Percentiles rank a stretch among this genome's conserved stretches.
phyloP scores from a whole-genome alignment of 2,113 vertebrate genomes.

The Coryphaenoides rupestris region DNA sequence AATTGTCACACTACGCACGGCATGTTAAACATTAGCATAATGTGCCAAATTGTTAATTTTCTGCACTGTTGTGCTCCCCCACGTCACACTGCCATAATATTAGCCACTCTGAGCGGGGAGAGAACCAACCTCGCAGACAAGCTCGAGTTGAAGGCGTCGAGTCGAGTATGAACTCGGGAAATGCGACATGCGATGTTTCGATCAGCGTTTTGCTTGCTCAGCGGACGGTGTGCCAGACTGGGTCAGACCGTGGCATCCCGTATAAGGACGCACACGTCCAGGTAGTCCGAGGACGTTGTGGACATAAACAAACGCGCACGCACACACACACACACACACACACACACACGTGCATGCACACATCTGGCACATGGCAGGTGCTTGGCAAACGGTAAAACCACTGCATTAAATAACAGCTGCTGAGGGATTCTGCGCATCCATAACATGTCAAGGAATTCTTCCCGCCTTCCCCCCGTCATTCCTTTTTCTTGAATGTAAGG shows the following conservation, averaged over 20 bases:
- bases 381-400: constrained; percentile 60
- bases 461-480: no score
- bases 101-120: background rate
- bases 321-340: constrained; percentile 8
- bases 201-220: background rate
- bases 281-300: no score
- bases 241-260: no score
- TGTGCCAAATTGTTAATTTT: background rate
- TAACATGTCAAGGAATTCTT: constrained; percentile 40
- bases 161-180: no score
- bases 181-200: no score
- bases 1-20: background rate
- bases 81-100: background rate
- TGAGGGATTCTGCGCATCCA: constrained; percentile 43
- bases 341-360: constrained; percentile 14
- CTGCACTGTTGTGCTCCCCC: constrained; percentile 1
- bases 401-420: constrained; percentile 63
- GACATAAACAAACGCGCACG: constrained; percentile 1
- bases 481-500: no score
- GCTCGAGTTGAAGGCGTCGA: no score
- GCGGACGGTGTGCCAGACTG: background rate
- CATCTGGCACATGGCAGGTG: constrained; percentile 67
- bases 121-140: no score
- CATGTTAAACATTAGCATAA: constrained; percentile 25
- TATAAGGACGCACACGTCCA: no score